Base-by-base conservation (phyloP, 2,113 vertebrate genomes). In the Cochlearius cochlearius region DNA sequence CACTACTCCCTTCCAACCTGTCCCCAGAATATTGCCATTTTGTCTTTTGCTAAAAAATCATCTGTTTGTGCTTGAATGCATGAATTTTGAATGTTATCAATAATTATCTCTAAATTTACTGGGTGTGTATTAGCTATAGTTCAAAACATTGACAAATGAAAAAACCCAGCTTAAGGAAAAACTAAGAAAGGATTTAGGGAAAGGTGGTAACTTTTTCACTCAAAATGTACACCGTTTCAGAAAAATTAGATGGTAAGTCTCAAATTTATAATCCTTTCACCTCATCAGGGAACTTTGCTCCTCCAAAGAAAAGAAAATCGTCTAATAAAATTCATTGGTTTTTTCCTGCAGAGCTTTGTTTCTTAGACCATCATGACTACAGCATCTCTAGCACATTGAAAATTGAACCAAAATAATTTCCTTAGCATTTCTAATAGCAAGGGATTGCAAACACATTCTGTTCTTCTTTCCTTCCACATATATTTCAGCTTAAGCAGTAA, bases 1-100 rank as follows among this genome's bases (percentile, higher is more conserved):
- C 22, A 60, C 34, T 23, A 47, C 2, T 3, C 3, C 4, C 0
- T 18, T 67, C 29, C 19, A 67, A 36, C 2, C 5, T 23, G 3
- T 2, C 15, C 15, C 16, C 6, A 64, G 8, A 88, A 86, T 60
- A 73, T 16, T 45, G 9, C 14, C 0, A 36, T 30, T 91, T 73
- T 62, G 6, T 34, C 25, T 34, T 80, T 69, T 58, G 9, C 12
- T 49, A n/a, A 78, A 90, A 67, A 52, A 32, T 7, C 19, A n/a
- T 8, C 38, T n/a, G 10, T 13, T 78, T 15, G 27, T 29, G 10
- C 13, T 38, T 83, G 39, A 78, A 49, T 63, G 25, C 0, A 2
- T 45, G 27, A 69, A 79, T 78, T 85, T 17, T 79, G 22, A 67
- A 63, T 55, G 16, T 27, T 67, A 12, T 15, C 34, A 71, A 26